These are phyloP conservation scores for Phataginus tricuspis DNA, from an alignment of 2,797 vertebrate genomes.

Conservation along the genomic window DNA sequence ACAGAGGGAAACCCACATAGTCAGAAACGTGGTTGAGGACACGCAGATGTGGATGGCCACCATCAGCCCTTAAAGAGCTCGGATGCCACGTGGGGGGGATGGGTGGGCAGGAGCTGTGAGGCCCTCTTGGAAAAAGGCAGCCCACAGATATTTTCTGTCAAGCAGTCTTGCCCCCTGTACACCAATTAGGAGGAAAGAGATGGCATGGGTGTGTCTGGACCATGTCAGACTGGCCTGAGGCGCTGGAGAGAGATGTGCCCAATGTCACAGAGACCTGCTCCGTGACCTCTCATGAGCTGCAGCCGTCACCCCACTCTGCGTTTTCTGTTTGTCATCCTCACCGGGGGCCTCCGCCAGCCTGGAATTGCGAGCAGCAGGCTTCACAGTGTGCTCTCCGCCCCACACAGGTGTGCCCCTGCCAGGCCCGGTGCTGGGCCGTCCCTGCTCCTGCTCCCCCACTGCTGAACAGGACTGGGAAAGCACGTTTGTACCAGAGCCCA, in stretches of 20 bases:
- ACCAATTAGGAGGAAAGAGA: background rate
- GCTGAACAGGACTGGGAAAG: background rate
- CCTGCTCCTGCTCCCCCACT: background rate
- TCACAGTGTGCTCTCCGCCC: no score
- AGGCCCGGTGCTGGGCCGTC: background rate
- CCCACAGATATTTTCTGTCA: background rate
- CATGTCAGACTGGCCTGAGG: background rate
- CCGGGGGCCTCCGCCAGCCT: background rate
- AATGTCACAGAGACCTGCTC: background rate
- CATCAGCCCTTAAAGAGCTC: background rate
- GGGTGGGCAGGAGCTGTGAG: background rate
- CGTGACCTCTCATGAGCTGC: background rate
- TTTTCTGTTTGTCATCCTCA: background rate
- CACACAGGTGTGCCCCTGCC: no score
- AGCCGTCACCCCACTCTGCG: background rate
- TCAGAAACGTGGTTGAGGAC: background rate
- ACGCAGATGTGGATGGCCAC: fast-evolving
- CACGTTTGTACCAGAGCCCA: background rate
- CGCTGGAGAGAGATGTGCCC: background rate
- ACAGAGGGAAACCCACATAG: background rate
- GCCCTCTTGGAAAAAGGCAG: background rate
- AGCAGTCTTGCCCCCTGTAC: background rate
- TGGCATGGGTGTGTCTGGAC: fast-evolving
- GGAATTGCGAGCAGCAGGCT: background rate
- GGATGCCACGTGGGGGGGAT: background rate